Conservation (phyloP, 2,113 vertebrate genomes). For the Campylomormyrus numenius region DNA sequence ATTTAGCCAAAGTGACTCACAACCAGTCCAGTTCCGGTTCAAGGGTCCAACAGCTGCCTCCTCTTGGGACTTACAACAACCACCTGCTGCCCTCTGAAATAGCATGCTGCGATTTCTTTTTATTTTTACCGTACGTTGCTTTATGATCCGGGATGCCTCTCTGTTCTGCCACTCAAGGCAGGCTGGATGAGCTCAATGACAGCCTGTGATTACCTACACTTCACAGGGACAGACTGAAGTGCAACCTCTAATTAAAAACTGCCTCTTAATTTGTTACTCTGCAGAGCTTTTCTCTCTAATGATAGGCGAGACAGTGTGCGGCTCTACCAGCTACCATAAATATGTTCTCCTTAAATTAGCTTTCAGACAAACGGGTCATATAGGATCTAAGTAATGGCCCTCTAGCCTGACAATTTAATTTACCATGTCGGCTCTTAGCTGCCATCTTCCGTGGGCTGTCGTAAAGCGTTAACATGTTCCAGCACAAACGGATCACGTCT, state of each 20-base stretch:
- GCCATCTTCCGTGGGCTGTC: not conserved
- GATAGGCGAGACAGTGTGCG: not conserved
- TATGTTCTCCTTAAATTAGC: not conserved
- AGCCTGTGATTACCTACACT: constrained; percentile 13
- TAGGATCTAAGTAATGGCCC: not conserved
- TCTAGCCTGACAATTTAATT: constrained; percentile 7
- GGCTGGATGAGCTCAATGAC: not conserved
- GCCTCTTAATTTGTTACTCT: constrained; percentile 19
- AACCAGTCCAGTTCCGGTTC: not conserved
- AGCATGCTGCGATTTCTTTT: not conserved
- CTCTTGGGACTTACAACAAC: not conserved
- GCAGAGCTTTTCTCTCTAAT: constrained; percentile 2
- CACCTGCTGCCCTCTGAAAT: not conserved
- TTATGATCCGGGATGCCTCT: not conserved
- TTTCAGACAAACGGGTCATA: not conserved
- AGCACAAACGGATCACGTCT: not conserved
- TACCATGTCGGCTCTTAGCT: not conserved
- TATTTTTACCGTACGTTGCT: not conserved
- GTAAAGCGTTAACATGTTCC: not conserved
- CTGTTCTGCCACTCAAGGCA: not conserved
- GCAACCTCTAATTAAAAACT: constrained; percentile 12
- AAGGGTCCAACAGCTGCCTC: not conserved
- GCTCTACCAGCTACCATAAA: not conserved
- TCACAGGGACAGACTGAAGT: constrained; percentile 8
- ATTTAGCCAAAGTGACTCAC: not conserved